Conservation (phyloP, 2,888 invertebrate species). For the Polietes domitor region DNA sequence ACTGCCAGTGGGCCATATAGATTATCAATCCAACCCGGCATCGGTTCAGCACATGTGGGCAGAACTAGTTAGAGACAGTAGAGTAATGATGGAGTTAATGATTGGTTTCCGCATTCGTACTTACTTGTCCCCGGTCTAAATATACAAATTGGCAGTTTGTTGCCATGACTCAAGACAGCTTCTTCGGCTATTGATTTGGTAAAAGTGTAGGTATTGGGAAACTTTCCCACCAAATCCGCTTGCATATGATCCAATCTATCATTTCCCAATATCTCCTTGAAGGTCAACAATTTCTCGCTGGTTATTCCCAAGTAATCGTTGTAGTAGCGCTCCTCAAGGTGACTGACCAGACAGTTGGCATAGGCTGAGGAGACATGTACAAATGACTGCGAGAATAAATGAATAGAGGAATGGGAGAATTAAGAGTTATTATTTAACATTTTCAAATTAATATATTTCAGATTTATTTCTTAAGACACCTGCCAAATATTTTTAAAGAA, state of each 20-base stretch:
- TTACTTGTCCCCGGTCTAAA: conserved; percentile 87
- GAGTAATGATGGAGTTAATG: no score
- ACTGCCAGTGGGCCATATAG: conserved; percentile 83
- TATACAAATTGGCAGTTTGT: conserved; percentile 84
- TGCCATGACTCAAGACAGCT: conserved; percentile 82
- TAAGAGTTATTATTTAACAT: conserved; percentile 1
- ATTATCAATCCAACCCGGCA: conserved; percentile 87
- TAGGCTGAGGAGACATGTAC: conserved; percentile 88
- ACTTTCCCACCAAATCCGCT: conserved; percentile 72
- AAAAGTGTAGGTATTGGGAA: conserved; percentile 87
- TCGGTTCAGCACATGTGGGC: conserved; percentile 82
- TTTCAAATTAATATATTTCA: no score
- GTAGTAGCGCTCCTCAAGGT: conserved; percentile 80
- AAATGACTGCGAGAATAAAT: conserved; percentile 77
- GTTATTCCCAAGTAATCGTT: conserved; percentile 74
- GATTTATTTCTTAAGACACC: no score
- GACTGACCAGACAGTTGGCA: conserved; percentile 83
- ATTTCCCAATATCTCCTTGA: conserved; percentile 76
- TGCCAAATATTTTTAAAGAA: no score
- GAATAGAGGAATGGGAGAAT: conserved; percentile 55
- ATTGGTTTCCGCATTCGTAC: conserved; percentile 62
- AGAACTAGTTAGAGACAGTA: conserved; percentile 77
- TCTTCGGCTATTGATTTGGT: conserved; percentile 88
- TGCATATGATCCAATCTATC: conserved; percentile 77
- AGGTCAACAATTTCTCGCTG: conserved; percentile 76